Evolutionary conservation across 2,888 invertebrate genomes (phyloP).

Genomic region (Adela reaumurella): DNA sequence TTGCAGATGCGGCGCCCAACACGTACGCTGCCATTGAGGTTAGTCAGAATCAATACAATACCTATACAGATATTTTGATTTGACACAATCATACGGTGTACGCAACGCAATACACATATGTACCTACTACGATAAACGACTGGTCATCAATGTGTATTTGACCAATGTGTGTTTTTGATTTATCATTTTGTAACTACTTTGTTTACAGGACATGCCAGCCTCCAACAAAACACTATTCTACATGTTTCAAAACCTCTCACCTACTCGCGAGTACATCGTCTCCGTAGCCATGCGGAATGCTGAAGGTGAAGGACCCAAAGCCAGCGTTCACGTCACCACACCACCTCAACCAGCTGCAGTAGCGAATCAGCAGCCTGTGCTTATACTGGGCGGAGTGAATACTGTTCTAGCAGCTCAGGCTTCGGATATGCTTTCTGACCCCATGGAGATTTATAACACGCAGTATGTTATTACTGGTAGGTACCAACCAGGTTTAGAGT

Average conservation of each 20-base stretch:
- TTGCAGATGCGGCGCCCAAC: slow-evolving; percentile 55
- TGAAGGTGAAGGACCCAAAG: slow-evolving; percentile 74
- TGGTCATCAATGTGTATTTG: too few relatives aligned
- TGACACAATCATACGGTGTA: too few relatives aligned
- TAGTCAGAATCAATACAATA: too few relatives aligned
- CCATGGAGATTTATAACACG: slow-evolving; percentile 61
- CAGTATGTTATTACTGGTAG: slow-evolving; percentile 42
- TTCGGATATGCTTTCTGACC: slow-evolving; percentile 64
- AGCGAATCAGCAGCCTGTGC: slow-evolving; percentile 63
- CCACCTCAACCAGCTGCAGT: slow-evolving; percentile 65
- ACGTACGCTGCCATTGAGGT: slow-evolving; percentile 66
- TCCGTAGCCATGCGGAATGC: slow-evolving; percentile 76
- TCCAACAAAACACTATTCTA: slow-evolving; percentile 67
- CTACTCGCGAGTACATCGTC: slow-evolving; percentile 72
- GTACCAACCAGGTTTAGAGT: too few relatives aligned
- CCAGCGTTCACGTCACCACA: slow-evolving; percentile 62
- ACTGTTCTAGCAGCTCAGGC: slow-evolving; percentile 65
- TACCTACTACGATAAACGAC: too few relatives aligned
- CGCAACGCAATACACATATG: too few relatives aligned
- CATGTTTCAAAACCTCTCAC: slow-evolving; percentile 71
- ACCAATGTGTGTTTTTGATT: too few relatives aligned
- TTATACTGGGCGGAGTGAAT: slow-evolving; percentile 68
- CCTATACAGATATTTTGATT: too few relatives aligned
- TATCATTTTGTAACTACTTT: too few relatives aligned
- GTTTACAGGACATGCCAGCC: slow-evolving; percentile 69